Evolutionary conservation across 2,888 invertebrate species (phyloP).

Genomic region (Dexiosoma caninum): DNA sequence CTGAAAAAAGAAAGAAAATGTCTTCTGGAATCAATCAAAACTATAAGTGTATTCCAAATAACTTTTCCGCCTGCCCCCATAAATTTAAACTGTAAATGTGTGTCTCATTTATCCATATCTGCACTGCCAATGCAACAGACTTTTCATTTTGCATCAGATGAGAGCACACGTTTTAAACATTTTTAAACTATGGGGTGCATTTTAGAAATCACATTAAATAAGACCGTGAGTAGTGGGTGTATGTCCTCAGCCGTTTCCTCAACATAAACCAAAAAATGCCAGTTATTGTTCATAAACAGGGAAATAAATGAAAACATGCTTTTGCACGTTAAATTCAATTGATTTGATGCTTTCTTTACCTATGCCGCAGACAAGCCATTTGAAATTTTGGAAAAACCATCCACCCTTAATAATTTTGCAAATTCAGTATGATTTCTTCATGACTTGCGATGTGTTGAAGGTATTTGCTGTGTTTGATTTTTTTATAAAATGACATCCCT

Average conservation of each 20-base stretch:
- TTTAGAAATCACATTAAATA: slow-evolving; percentile 1
- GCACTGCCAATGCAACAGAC: slow-evolving; percentile 5
- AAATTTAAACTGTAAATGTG: no score
- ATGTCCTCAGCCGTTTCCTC: slow-evolving; percentile 1
- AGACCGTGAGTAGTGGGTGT: background rate
- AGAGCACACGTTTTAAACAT: slow-evolving; percentile 29
- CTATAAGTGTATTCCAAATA: no score
- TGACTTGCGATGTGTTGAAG: slow-evolving; percentile 35
- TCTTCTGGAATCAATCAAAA: no score
- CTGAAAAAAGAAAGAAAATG: no score
- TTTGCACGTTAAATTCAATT: slow-evolving; percentile 48
- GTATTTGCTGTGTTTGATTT: slow-evolving; percentile 2
- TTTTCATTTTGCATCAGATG: background rate
- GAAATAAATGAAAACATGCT: slow-evolving; percentile 30
- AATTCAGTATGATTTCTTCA: background rate
- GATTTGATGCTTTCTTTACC: slow-evolving; percentile 45
- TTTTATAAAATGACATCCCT: background rate
- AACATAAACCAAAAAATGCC: slow-evolving; percentile 37
- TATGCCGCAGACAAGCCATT: background rate
- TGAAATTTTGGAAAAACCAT: background rate
- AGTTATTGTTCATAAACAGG: slow-evolving; percentile 11
- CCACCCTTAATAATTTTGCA: slow-evolving; percentile 14
- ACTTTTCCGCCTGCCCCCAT: background rate
- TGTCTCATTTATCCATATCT: background rate
- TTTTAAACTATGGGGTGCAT: slow-evolving; percentile 45